Evolutionary conservation across 2,888 invertebrate genomes (phyloP), one percentile per base, ranked within the genome.

Genomic region (Tetragnatha montana): DNA sequence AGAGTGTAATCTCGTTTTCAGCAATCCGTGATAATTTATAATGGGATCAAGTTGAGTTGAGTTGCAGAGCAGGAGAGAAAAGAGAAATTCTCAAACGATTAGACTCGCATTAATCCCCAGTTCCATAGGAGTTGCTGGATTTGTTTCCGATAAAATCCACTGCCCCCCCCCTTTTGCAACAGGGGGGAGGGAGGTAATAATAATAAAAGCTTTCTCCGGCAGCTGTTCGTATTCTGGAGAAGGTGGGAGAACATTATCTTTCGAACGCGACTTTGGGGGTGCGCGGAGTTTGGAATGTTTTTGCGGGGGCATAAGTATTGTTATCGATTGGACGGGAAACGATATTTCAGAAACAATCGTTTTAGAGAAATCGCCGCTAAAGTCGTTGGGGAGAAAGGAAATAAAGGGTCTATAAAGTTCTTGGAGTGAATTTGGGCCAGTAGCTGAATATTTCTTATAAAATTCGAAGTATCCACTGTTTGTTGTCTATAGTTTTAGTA

Each of bases 11-110:
- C 85, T 71, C 78, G 70, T 85, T 80, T 17, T 80, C 71, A 69
- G 17, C 73, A 80, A 80, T 86, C 80, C 73, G 74, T 14, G 76
- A 81, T 87, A 87, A 87, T 87, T 81, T 76, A 81, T 87, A 81
- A 81, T 70, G 17, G 87, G 81, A 81, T 87, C 76, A 81, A 35
- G 70, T 68, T 17, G 12, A 71, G 12, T 35, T 50, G 14, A 21
- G 14, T 73, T 73, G 73, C 73, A 1, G 49, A 8, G 6, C n/a
- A 14, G 84, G 76, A 69, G 35, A 35, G 4, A 60, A 51, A 19
- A 35, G 75, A 22, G 50, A 49, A 60, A 84, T 71, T 85, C 69
- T 70, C 70, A 35, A 85, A 71, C 71, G 60, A 51, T 84, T 84
- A 75, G 22, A 8, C 51, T 81, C 69, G 79, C 50, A 69, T 79